Conservation (phyloP, 2,113 vertebrate species). For the Syngnathus floridae region DNA sequence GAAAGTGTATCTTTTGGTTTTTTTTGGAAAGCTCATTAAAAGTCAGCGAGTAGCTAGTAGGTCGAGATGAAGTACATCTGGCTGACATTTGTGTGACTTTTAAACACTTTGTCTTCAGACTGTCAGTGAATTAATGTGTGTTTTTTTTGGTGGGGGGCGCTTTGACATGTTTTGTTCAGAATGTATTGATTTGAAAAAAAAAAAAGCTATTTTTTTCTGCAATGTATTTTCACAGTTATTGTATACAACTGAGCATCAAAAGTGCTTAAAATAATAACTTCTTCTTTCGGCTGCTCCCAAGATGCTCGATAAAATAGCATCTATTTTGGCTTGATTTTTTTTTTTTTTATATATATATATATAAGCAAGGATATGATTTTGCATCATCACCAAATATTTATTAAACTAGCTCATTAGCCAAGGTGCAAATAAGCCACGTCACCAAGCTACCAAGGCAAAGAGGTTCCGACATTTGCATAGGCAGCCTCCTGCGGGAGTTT, state of each 20-base stretch:
- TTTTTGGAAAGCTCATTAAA: slow-evolving; percentile 40
- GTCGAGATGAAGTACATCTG: slow-evolving; percentile 23
- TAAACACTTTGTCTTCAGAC: slow-evolving; percentile 13
- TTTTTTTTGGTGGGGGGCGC: not conserved
- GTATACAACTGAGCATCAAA: too few relatives aligned
- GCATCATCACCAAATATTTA: slow-evolving; percentile 36
- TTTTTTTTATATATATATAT: too few relatives aligned
- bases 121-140: not conserved
- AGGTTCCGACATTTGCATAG: slow-evolving; percentile 50
- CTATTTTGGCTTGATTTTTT: too few relatives aligned
- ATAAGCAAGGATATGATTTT: too few relatives aligned
- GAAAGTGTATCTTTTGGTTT: not conserved
- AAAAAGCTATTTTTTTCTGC: not conserved
- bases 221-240: too few relatives aligned
- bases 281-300: too few relatives aligned
- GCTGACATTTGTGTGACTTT: slow-evolving; percentile 27
- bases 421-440: slow-evolving; percentile 50
- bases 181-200: not conserved
- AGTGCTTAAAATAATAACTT: too few relatives aligned
- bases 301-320: too few relatives aligned
- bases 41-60: slow-evolving; percentile 28
- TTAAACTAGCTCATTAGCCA: slow-evolving; percentile 48
- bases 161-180: slow-evolving; percentile 8
- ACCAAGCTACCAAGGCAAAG: slow-evolving; percentile 23
- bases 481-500: slow-evolving; percentile 35